phyloP scores from a whole-genome alignment of 2,113 vertebrate species.

The Grammomys surdaster region DNA sequence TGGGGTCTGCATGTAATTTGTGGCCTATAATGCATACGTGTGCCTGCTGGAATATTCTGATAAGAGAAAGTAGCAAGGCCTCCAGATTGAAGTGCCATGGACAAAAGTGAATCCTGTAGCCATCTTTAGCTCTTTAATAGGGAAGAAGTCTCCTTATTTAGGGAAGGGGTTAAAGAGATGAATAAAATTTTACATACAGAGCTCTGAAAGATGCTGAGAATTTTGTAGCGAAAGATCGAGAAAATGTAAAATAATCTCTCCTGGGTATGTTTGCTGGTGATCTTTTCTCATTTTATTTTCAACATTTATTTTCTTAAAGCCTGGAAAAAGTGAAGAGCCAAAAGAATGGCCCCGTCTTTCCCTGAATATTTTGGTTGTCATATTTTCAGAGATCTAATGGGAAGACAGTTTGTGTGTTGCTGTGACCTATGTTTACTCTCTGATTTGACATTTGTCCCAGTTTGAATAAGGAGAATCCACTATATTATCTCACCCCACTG shows the following conservation, averaged over 20 bases:
- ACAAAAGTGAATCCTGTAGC: slow-evolving; percentile 45
- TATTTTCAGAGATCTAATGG: background rate
- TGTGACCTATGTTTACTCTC: background rate
- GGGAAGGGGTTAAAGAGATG: slow-evolving; percentile 18
- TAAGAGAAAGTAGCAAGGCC: slow-evolving; percentile 2
- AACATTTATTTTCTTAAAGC: background rate
- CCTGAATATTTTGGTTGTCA: background rate
- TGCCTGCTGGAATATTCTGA: slow-evolving; percentile 67
- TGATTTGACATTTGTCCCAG: background rate
- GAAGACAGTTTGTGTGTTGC: too few species aligned
- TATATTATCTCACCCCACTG: background rate
- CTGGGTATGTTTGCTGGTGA: background rate
- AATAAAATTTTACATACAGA: slow-evolving; percentile 25
- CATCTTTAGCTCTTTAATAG: slow-evolving; percentile 51
- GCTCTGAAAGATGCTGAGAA: slow-evolving; percentile 15
- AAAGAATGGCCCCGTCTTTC: background rate
- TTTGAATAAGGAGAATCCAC: background rate
- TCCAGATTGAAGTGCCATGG: slow-evolving; percentile 5
- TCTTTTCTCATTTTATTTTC: background rate
- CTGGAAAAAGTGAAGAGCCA: background rate
- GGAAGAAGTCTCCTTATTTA: slow-evolving; percentile 2
- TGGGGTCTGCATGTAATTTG: slow-evolving; percentile 60
- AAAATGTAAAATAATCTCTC: background rate
- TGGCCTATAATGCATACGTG: slow-evolving; percentile 57
- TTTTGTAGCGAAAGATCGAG: background rate